Base-by-base conservation (phyloP, 2,113 vertebrate species). In the Oncorhynchus gorbuscha region DNA sequence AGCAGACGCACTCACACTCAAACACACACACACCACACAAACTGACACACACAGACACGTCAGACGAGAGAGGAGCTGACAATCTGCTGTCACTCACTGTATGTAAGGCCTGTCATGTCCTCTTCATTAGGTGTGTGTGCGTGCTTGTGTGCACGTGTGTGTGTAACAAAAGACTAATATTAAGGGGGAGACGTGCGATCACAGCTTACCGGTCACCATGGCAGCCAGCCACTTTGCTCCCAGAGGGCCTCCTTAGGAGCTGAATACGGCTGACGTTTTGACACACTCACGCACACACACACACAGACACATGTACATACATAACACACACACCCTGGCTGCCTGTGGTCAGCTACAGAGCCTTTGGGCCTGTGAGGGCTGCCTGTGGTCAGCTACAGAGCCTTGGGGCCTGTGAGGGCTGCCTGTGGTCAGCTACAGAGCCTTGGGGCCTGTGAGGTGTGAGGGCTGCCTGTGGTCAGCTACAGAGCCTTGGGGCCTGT, bases 171-270 rank as follows among this genome's bases (percentile, higher is more conserved):
- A 58, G 55, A 58, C 14, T 20, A 4, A 14, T 20, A 58, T 58
- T 20, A 58, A 22, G 59, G 59, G 16, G 51, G 16, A 3, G 51
- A 55, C 51, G 26, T 24, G 64, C n/a, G 64, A 66, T 30, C 28
- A 28, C 64, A 68, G 66, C 28, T 51, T 32, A 68, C 45, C 30
- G 74, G 80, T 84, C 55, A 79, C 39, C 79, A 80, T 79, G 72
- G 82, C 79, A 72, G 74, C 83, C 39, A 59, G 67, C 62, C 61
- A 45, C 71, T 51, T 77, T 72, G 73, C 72, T 80, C 80, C 72
- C 81, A 58, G 51, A 81, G 80, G 82, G 81, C 62, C 74, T 82
- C 61, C 74, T 88, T 79, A 69, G 76, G 81, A 77, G 77, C 12
- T 76, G 55, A 83, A 82, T 75, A 64, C 81, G 75, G 81, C 86